Conservation (phyloP, 2,797 vertebrate genomes). For the Sebastes hubbsi region DNA sequence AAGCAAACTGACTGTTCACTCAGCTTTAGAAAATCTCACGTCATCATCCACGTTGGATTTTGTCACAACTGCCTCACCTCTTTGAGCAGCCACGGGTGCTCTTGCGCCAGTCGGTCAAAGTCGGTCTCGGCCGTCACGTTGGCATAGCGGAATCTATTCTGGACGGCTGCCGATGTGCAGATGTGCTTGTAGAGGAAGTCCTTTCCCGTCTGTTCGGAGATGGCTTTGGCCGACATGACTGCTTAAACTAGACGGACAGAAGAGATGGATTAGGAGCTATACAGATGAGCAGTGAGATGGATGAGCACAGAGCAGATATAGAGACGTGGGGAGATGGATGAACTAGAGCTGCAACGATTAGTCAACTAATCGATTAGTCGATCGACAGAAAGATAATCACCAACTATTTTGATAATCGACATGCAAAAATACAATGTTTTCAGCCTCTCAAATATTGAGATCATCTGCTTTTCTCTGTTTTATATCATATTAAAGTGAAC, state of each 20-base stretch:
- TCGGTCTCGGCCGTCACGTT: constrained; percentile 78
- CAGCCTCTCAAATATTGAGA: no score
- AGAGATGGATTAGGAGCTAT: background rate
- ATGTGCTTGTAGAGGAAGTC: constrained; percentile 96
- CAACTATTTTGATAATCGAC: no score
- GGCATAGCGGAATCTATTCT: constrained; percentile 95
- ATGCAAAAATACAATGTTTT: no score
- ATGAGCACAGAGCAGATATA: background rate
- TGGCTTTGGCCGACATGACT: constrained; percentile 86
- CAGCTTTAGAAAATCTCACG: background rate
- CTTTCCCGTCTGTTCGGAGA: constrained; percentile 91
- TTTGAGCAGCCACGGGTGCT: constrained; percentile 93
- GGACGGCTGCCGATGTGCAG: constrained; percentile 90
- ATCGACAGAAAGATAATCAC: no score
- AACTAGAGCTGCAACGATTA: background rate
- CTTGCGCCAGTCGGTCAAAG: constrained; percentile 84
- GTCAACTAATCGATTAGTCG: no score
- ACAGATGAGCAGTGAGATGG: background rate
- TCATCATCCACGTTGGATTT: background rate
- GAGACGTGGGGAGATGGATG: background rate
- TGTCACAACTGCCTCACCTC: constrained; percentile 83
- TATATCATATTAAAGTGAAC: no score
- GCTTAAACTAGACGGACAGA: constrained; percentile 30
- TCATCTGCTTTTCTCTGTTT: no score
- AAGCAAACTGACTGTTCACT: background rate